Conservation (phyloP, 2,797 vertebrate genomes). For the Manis javanica region DNA sequence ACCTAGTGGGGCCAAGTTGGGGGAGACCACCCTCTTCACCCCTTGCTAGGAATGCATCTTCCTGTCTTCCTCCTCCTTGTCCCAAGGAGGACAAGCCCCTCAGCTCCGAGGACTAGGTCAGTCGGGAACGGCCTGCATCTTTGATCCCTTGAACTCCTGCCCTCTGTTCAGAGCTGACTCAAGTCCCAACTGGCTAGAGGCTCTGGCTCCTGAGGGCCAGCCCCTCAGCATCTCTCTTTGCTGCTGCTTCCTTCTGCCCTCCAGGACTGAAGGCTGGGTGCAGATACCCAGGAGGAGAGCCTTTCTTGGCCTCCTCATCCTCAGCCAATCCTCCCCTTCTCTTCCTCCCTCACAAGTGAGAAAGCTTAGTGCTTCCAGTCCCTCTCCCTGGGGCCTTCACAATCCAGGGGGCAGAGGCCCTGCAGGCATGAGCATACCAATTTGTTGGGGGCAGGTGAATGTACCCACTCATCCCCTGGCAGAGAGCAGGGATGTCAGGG, state of each 20-base stretch:
- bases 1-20: slow-evolving; percentile 83
- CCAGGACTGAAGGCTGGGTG: slow-evolving; percentile 30
- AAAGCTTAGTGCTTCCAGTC: slow-evolving; percentile 62
- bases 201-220: slow-evolving; percentile 41
- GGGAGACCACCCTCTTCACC: neutral
- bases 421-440: slow-evolving; percentile 59
- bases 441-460: neutral
- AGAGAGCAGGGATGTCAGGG: neutral
- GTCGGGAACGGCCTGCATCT: slow-evolving; percentile 52
- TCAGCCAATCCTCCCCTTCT: neutral
- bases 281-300: slow-evolving; percentile 9
- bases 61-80: slow-evolving; percentile 30
- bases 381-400: neutral
- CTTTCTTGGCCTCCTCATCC: neutral
- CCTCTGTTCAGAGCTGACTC: slow-evolving; percentile 46
- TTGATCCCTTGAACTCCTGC: slow-evolving; percentile 50
- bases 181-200: slow-evolving; percentile 16
- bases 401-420: neutral
- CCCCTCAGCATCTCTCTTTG: slow-evolving; percentile 31
- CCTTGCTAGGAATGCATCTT: neutral
- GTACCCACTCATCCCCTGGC: neutral
- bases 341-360: slow-evolving; percentile 19
- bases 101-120: slow-evolving; percentile 16
- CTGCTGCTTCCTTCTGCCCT: slow-evolving; percentile 47
- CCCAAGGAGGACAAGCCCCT: slow-evolving; percentile 6